Evolutionary conservation across 2,797 vertebrate genomes (phyloP).

Genomic region (Gallinago solitaria): DNA sequence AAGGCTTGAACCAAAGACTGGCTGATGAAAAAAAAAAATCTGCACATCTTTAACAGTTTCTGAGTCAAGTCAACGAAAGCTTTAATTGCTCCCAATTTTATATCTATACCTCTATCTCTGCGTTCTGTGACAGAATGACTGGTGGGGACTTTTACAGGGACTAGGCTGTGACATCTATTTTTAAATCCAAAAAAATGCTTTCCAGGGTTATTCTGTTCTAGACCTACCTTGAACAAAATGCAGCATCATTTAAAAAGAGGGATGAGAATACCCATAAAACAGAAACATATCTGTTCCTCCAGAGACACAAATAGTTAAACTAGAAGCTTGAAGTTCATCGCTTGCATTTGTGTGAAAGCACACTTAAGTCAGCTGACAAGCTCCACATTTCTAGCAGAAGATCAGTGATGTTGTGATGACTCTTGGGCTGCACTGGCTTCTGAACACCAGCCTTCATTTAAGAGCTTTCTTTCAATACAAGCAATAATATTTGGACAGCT

Average conservation of each 20-base stretch:
- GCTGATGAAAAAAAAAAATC: not conserved
- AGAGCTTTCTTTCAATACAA: slow-evolving; percentile 43
- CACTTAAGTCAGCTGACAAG: not conserved
- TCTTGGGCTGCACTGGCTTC: not conserved
- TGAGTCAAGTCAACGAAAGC: not conserved
- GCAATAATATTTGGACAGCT: slow-evolving; percentile 65
- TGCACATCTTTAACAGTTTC: not conserved
- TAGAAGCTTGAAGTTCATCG: not conserved
- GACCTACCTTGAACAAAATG: not conserved
- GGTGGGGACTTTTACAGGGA: not conserved
- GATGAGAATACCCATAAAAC: not conserved
- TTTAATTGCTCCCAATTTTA: not conserved
- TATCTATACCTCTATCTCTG: not conserved
- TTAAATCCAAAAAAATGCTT: not conserved
- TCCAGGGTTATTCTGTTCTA: not conserved
- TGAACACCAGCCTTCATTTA: slow-evolving; percentile 19
- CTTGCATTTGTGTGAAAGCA: not conserved
- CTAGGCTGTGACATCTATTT: not conserved
- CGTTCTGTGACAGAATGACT: not conserved
- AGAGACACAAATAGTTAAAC: not conserved
- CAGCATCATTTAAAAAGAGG: not conserved
- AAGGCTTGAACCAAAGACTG: not conserved
- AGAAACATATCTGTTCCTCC: not conserved
- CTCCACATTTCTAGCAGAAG: not conserved
- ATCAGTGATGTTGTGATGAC: not conserved